phyloP scores from a whole-genome alignment of 1,140 invertebrate species.

The Drosophila navojoa region DNA sequence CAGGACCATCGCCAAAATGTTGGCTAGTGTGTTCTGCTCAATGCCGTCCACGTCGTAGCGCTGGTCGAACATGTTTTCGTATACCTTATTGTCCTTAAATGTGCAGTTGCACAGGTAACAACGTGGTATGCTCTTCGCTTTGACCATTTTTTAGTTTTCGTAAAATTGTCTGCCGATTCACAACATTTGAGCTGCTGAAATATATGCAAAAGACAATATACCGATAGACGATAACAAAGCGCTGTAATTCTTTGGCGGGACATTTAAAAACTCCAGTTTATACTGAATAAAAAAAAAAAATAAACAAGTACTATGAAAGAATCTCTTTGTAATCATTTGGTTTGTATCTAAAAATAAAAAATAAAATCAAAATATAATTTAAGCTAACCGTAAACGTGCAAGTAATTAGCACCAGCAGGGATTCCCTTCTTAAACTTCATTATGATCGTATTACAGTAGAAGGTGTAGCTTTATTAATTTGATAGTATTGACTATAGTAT shows the following conservation, averaged over 20 bases:
- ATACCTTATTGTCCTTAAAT: slow-evolving; percentile 26
- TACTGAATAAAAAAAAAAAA: too few species aligned
- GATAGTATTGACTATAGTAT: too few species aligned
- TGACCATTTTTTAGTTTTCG: not conserved
- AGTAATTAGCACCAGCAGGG: too few species aligned
- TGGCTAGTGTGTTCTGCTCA: slow-evolving; percentile 14
- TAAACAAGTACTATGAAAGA: not conserved
- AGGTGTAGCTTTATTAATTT: too few species aligned
- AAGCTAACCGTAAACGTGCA: too few species aligned
- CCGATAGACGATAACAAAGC: not conserved
- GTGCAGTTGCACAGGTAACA: slow-evolving; percentile 36
- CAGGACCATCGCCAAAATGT: slow-evolving; percentile 19
- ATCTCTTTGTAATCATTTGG: too few species aligned
- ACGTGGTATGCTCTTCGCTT: not conserved
- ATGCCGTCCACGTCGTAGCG: slow-evolving; percentile 13
- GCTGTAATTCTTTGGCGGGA: not conserved
- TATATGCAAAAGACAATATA: not conserved
- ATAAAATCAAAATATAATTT: too few species aligned
- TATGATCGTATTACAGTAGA: too few species aligned
- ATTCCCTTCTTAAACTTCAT: too few species aligned
- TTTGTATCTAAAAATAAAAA: too few species aligned
- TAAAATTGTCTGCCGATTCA: not conserved
- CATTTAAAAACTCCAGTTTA: not conserved
- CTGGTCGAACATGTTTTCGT: slow-evolving; percentile 36
- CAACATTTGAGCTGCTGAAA: not conserved